Base-by-base conservation (phyloP, 2,888 invertebrate species). In the Acleris holmiana region DNA sequence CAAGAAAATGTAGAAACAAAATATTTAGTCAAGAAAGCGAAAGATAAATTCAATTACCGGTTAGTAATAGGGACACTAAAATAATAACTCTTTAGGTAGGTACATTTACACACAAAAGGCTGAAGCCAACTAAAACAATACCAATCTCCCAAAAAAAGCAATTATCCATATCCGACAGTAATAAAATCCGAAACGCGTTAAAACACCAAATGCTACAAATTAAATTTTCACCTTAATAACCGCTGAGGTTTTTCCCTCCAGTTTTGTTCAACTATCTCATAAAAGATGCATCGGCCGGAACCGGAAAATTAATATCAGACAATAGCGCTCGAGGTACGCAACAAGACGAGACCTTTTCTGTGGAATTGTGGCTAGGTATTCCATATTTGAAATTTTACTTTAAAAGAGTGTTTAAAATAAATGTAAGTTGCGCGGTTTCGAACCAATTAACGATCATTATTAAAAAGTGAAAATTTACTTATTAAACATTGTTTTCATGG, bases 261-360 rank as follows among this genome's bases (percentile, higher is more conserved):
- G 79, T 84, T 86, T 84, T 83, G 79, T 85, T 80, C 79, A 79
- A 83, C 85, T 86, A 86, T 87, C 84, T 84, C 81, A 88, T 89
- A 88, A 89, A 89, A 89, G 87, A 85, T 86, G 88, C 88, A 84
- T 83, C 73, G 73, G 71, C 73, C 80, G 88, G 89, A 88, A 88
- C 85, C 82, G 89, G 89, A 90, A 89, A 90, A 89, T 90, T 89
- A 89, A 89, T 87, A 86, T 82, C 78, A 87, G 84, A 89, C 88
- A 89, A 89, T 87, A 79, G 73, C 72, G 75, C 70, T 71, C 71
- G 57, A 53, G 62, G 64, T 61, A 48, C 77, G 78, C 76, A 80
- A 79, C 83, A 77, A 75, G 77, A 66, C 67, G 67, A 60, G 71
- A 68, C 71, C 73, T 76, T 67, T 71, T 68, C 64, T 41, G 53